phyloP scores from a whole-genome alignment of 2,113 vertebrate genomes.

The Megaceryle torquata region DNA sequence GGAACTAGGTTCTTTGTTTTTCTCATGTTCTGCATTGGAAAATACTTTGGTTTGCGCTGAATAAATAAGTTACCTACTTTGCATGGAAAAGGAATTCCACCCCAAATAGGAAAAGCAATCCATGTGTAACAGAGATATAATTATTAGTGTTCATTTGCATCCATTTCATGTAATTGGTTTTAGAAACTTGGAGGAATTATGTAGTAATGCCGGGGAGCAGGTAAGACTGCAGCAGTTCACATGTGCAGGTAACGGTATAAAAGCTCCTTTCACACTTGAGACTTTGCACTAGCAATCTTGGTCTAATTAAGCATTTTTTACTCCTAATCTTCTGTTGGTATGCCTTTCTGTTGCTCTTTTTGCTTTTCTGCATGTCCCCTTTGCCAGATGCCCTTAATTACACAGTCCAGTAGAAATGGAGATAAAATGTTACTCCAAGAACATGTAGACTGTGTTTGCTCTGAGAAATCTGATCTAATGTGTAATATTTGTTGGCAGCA shows the following conservation, averaged over 20 bases:
- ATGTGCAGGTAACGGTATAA: background rate
- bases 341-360: background rate
- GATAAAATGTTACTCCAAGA: background rate
- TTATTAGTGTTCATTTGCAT: background rate
- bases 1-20: background rate
- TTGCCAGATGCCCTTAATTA: constrained; percentile 1
- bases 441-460: background rate
- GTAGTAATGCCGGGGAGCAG: background rate
- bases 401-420: background rate
- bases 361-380: background rate
- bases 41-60: background rate
- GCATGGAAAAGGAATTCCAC: background rate
- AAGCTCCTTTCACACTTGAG: background rate
- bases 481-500: background rate
- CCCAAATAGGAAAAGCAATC: background rate
- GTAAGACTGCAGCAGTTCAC: background rate
- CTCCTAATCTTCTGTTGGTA: background rate
- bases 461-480: background rate
- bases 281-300: background rate
- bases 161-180: background rate
- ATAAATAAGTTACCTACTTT: background rate
- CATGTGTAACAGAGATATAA: background rate
- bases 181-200: background rate
- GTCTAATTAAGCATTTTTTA: background rate
- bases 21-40: background rate